A percentile compares a stretch with the other conserved stretches of the same genome.
These are phyloP conservation scores for Phenganax stokvisi DNA, from an alignment of 92 coral and sea anemone species.

Conservation along the genomic window DNA sequence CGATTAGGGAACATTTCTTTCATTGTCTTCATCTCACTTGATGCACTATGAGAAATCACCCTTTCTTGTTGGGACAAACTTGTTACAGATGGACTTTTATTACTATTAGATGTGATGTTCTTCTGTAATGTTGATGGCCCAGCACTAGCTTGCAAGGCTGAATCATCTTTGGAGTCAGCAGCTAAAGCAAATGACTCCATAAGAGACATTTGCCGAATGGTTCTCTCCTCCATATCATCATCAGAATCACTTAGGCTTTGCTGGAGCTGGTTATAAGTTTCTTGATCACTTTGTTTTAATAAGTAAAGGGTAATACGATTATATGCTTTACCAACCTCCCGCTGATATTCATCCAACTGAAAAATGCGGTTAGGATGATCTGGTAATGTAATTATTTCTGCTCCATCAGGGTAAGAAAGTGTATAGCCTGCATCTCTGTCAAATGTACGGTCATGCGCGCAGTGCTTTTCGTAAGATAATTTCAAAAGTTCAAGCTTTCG, in stretches of 20 bases:
- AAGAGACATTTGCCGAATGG: background rate
- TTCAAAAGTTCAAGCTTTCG: slow-evolving; percentile 1
- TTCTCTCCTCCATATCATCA: background rate
- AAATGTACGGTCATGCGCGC: background rate
- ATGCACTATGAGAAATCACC: background rate
- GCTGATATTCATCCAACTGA: slow-evolving; percentile 6
- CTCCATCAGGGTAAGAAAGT: background rate
- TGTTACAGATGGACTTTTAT: background rate
- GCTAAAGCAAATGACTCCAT: background rate
- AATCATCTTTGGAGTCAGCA: background rate
- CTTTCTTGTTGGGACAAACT: background rate
- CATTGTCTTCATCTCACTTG: slow-evolving; percentile 25
- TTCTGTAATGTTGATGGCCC: background rate
- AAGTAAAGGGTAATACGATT: background rate
- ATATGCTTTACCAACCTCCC: background rate
- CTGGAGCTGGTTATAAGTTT: background rate
- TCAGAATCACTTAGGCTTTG: background rate
- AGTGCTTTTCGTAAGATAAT: slow-evolving; percentile 5
- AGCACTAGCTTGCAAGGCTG: background rate
- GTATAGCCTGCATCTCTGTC: background rate
- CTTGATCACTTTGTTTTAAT: background rate
- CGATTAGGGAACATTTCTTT: slow-evolving; percentile 46
- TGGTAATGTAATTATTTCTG: background rate
- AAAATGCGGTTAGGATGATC: background rate
- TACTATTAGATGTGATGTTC: background rate